These are phyloP conservation scores for Pheosia gnoma DNA, from an alignment of 2,888 invertebrate species.

Conservation along the genomic window DNA sequence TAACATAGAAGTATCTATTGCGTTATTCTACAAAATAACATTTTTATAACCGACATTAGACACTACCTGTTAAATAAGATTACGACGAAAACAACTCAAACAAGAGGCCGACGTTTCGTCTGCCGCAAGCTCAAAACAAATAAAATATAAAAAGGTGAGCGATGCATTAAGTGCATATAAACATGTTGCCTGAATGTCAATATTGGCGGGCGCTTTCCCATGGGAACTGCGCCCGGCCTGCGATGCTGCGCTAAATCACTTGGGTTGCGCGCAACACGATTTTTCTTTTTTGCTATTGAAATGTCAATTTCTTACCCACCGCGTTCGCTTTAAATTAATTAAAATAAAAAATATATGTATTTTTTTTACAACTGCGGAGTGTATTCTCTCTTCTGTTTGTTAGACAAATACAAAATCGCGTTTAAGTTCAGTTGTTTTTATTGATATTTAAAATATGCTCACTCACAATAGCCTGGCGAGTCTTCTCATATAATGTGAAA, in stretches of 20 bases:
- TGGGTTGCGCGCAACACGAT: conserved; percentile 53
- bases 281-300: conserved; percentile 79
- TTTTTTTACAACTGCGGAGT: conserved; percentile 26
- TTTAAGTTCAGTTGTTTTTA: too few species aligned
- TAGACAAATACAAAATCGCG: too few species aligned
- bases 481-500: too few species aligned
- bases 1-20: conserved; percentile 25
- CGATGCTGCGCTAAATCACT: conserved; percentile 73
- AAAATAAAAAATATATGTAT: conserved; percentile 45
- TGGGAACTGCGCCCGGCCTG: conserved; percentile 68
- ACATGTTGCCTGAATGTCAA: conserved; percentile 82
- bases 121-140: conserved; percentile 76
- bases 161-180: conserved; percentile 84
- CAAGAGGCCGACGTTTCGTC: conserved; percentile 76
- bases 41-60: conserved; percentile 67
- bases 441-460: too few species aligned
- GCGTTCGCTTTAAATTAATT: conserved; percentile 62
- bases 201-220: conserved; percentile 81
- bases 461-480: too few species aligned
- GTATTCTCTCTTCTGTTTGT: conserved; percentile 5
- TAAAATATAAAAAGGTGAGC: conserved; percentile 81
- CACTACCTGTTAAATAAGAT: conserved; percentile 77
- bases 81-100: conserved; percentile 76
- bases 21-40: conserved; percentile 50
- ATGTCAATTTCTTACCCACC: conserved; percentile 67